Base-by-base conservation (phyloP, 2,113 vertebrate species). In the Ceratotherium simum region DNA sequence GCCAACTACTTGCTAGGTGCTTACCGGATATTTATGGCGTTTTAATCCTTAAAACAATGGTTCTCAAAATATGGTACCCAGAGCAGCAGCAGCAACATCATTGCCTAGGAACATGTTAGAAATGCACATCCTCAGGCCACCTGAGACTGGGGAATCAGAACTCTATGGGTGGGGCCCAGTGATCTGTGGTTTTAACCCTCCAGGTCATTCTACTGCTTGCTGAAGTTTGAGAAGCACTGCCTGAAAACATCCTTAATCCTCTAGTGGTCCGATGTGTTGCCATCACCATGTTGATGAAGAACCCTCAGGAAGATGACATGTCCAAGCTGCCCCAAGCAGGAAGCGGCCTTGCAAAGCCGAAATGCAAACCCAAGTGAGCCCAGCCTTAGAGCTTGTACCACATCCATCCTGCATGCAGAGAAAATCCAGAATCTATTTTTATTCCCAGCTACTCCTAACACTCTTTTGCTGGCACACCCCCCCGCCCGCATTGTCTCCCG, bases 381-480 rank as follows among this genome's bases (percentile, higher is more conserved):
- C 14, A 46, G 11, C 56, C 64, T 69, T 5, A 18, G 92, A 36
- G 89, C 18, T 39, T 31, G 29, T 17, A 25, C 39, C 13, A 69
- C 12, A n/a, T 54, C 5, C 48, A 25, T 25, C 39, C 39, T 48
- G 56, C 12, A 5, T 20, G 46, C 54, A 65, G 33, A 58, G 54
- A n/a, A 42, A 78, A 21, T 31, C n/a, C 29, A 88, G 31, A 90
- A 25, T 82, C n/a, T 12, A 18, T 17, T 46, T 91, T 67, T 54
- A 56, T 58, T 21, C 56, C 33, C 18, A 46, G 18, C 18, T 58
- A 4, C 9, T 83, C 76, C 27, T 17, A 6, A 18, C 9, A 16
- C 16, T 14, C 3, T 78, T 72, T 21, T 42, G 62, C 58, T 46
- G 16, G 5, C 33, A 27, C 16, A 1, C 16, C 0, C 0, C 46